Conservation (phyloP, 2,113 vertebrate species). For the Xerus inauris region DNA sequence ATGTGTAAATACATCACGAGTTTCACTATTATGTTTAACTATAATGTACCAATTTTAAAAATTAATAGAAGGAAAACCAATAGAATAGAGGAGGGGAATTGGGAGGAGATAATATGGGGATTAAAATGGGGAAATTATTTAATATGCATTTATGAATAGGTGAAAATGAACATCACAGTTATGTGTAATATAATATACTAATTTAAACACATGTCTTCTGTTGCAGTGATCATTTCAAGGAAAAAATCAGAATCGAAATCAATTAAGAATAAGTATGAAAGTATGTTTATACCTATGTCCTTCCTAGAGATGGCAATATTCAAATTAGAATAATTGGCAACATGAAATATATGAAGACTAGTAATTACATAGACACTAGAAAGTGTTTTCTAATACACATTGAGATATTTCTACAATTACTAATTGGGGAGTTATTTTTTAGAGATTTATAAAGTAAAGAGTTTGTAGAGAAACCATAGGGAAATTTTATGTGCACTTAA, state of each 20-base stretch:
- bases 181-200: too few species aligned
- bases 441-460: background rate
- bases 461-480: background rate
- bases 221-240: background rate
- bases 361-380: background rate
- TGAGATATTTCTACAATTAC: background rate
- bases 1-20: too few species aligned
- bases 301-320: background rate
- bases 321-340: background rate
- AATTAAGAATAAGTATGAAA: background rate
- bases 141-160: too few species aligned
- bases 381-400: background rate
- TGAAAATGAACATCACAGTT: too few species aligned
- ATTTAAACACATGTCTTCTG: background rate
- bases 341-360: background rate
- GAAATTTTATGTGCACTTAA: background rate
- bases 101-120: too few species aligned
- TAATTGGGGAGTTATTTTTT: background rate
- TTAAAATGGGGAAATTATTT: too few species aligned
- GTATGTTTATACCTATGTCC: background rate
- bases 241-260: background rate
- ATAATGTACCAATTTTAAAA: too few species aligned
- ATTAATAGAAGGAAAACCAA: too few species aligned
- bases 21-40: too few species aligned
- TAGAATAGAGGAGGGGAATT: too few species aligned